Conservation (phyloP, 2,888 invertebrate species). For the Cerastis rubricosa region DNA sequence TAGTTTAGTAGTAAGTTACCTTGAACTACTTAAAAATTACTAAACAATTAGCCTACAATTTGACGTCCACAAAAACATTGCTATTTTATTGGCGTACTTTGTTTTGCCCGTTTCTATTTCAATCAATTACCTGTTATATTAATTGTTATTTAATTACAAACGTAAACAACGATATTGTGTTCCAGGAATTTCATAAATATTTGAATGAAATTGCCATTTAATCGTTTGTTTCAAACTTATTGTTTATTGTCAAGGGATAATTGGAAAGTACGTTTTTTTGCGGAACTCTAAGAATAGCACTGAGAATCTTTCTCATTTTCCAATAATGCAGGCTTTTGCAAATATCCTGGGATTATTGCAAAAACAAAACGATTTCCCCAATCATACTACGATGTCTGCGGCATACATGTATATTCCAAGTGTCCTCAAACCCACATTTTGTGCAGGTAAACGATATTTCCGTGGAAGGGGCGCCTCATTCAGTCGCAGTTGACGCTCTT, state of each 20-base stretch:
- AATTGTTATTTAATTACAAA: background rate
- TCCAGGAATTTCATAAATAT: background rate
- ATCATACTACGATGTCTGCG: background rate
- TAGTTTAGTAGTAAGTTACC: slow-evolving; percentile 3
- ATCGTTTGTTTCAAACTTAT: background rate
- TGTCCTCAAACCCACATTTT: slow-evolving; percentile 25
- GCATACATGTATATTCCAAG: background rate
- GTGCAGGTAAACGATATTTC: slow-evolving; percentile 97
- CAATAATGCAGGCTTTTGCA: background rate
- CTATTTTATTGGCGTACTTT: background rate
- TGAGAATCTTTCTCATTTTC: background rate
- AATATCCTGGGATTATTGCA: background rate
- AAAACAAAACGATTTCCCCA: background rate
- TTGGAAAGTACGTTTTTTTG: background rate
- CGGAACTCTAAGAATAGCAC: background rate
- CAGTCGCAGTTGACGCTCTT: slow-evolving; percentile 98
- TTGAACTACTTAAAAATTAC: too few species aligned
- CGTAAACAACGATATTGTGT: background rate
- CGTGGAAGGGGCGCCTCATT: slow-evolving; percentile 98
- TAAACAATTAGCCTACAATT: too few species aligned
- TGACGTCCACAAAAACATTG: background rate
- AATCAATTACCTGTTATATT: background rate
- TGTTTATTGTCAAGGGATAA: background rate
- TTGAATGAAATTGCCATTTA: background rate
- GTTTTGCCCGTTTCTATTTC: background rate